phyloP scores from a whole-genome alignment of 2,113 vertebrate species.

The Tupaia chinensis region DNA sequence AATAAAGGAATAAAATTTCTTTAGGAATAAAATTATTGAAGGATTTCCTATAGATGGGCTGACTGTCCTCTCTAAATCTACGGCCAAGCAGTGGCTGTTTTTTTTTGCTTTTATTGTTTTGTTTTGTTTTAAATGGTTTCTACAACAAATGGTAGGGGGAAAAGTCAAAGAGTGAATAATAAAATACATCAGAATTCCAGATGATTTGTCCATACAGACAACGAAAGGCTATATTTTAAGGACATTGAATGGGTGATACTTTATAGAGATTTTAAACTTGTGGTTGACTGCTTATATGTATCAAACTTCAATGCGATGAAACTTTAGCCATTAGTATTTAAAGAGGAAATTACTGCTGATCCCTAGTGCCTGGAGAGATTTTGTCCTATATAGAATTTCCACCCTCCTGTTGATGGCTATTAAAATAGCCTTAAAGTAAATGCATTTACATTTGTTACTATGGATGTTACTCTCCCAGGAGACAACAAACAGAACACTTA shows the following conservation, averaged over 20 bases:
- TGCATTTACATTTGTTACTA: conserved; percentile 62
- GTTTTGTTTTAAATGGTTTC: conserved; percentile 14
- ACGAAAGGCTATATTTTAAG: background rate
- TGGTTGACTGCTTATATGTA: background rate
- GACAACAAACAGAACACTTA: conserved; percentile 62
- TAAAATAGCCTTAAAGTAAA: conserved; percentile 64
- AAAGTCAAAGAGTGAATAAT: conserved; percentile 7
- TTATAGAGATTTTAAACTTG: background rate
- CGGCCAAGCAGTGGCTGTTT: background rate
- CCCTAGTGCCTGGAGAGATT: background rate
- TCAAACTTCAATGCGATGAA: background rate
- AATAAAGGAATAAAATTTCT: too few species aligned
- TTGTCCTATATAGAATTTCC: background rate
- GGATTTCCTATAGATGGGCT: background rate
- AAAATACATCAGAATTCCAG: background rate
- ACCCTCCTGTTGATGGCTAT: background rate
- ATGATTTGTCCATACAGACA: background rate
- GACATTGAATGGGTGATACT: background rate
- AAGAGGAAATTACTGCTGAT: conserved; percentile 62
- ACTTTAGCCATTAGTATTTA: conserved; percentile 14
- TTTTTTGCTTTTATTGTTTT: background rate
- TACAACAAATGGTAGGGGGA: background rate
- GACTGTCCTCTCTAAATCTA: background rate
- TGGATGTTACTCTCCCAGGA: conserved; percentile 62
- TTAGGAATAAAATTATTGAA: background rate